Conservation (phyloP, 2,888 invertebrate species). For the Agonopterix alstromeriana region DNA sequence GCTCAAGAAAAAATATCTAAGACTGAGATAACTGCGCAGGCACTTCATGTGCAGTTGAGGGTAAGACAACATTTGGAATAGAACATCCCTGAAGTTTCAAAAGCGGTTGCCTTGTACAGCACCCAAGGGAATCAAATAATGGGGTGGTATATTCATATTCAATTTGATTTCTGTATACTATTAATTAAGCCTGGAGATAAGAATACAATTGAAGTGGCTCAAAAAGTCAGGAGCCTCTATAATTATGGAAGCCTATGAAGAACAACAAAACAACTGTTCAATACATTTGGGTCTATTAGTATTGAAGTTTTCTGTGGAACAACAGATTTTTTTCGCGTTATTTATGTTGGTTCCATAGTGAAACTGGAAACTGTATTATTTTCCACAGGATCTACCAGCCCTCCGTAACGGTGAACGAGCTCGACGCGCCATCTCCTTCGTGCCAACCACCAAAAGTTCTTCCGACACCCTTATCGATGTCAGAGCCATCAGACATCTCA, state of each 20-base stretch:
- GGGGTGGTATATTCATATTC: too few species aligned
- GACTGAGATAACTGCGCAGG: conserved; percentile 77
- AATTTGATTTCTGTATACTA: too few species aligned
- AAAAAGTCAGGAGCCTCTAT: too few species aligned
- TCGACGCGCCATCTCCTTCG: conserved; percentile 81
- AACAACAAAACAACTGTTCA: too few species aligned
- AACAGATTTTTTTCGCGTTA: too few species aligned
- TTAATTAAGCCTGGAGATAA: too few species aligned
- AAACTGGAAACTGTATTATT: background rate
- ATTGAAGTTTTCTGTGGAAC: too few species aligned
- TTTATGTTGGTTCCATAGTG: too few species aligned
- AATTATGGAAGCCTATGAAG: too few species aligned
- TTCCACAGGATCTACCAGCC: conserved; percentile 69
- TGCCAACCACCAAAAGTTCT: conserved; percentile 79
- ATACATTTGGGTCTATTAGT: too few species aligned
- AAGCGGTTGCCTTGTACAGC: background rate
- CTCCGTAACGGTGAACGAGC: conserved; percentile 77
- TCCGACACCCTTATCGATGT: conserved; percentile 69
- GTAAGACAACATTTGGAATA: conserved; percentile 32
- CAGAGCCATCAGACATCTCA: conserved; percentile 56
- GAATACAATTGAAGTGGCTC: too few species aligned
- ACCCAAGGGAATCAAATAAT: too few species aligned
- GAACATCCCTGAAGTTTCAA: background rate
- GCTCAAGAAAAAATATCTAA: conserved; percentile 82
- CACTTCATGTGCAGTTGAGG: conserved; percentile 58